phyloP scores from a whole-genome alignment of 2,888 invertebrate genomes.

The Chymomyza fuscimana region DNA sequence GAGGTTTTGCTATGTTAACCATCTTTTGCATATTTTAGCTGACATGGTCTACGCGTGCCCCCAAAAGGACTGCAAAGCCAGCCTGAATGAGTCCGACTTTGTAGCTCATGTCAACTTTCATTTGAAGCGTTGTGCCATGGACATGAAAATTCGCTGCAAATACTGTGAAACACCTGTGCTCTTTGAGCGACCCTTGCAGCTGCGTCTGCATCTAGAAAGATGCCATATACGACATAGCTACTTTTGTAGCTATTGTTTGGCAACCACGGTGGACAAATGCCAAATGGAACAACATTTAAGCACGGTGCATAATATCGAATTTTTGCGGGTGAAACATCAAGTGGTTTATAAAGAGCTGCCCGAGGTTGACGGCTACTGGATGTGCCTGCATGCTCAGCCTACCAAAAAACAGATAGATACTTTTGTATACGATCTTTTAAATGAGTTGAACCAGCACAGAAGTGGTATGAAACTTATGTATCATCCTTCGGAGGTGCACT shows the following conservation, averaged over 20 bases:
- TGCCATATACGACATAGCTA: constrained; percentile 83
- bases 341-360: constrained; percentile 75
- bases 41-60: constrained; percentile 65
- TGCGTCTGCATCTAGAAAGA: constrained; percentile 83
- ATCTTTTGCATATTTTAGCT: constrained; percentile 40
- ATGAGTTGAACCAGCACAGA: constrained; percentile 62
- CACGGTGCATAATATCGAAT: constrained; percentile 79
- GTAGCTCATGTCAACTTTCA: constrained; percentile 66
- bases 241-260: constrained; percentile 83
- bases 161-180: constrained; percentile 53
- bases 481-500: constrained; percentile 83
- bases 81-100: constrained; percentile 54
- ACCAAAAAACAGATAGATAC: constrained; percentile 62
- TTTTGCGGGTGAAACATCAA: constrained; percentile 3
- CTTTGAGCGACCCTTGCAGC: constrained; percentile 55
- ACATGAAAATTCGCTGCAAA: constrained; percentile 43
- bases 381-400: constrained; percentile 48
- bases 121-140: constrained; percentile 35
- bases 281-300: constrained; percentile 81
- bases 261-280: constrained; percentile 68
- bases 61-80: constrained; percentile 50
- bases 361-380: constrained; percentile 77
- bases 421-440: constrained; percentile 38
- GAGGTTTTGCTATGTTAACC: background rate
- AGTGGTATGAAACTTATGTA: constrained; percentile 76